Evolutionary conservation across 1,140 invertebrate species (phyloP), one percentile per base, ranked within the genome.

Genomic region (Nephotettix cincticeps): DNA sequence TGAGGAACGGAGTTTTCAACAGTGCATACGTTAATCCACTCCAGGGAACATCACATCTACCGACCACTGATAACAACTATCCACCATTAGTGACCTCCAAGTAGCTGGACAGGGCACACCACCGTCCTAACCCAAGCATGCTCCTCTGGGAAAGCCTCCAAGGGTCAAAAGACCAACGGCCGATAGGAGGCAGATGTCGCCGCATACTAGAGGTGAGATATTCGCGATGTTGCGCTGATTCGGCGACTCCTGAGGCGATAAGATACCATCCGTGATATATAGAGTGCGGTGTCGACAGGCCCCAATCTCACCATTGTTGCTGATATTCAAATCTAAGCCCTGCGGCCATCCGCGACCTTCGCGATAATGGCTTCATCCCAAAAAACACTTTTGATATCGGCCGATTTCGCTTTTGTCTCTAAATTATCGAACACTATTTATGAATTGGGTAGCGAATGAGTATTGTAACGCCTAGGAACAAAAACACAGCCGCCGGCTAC

Each of bases 251-350:
- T 25, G 4, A 25, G 56, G 56, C 25, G 56, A 61, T 61, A 61
- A 61, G 56, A 61, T 61, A 61, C 9, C 23, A 29, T 61, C 56
- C 28, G 56, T 61, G 56, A 61, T 61, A 61, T 61, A 61, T 61
- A 61, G 56, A 61, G 21, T 6, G 56, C 28, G 27, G 56, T 61
- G 56, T 61, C 21, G 56, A 61, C 56, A 61, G 56, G 47, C 47
- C 56, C 56, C n/a, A 61, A 61, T 61, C 56, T 29, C 23, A 27
- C 56, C 56, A 61, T 61, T 61, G 56, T 61, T 61, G 47, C 23
- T 25, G 56, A 61, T 61, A 61, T 61, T 61, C 56, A 61, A 61
- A 61, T 61, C 56, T 61, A 61, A 4, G 6, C 21, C 56, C 56
- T 25, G 21, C 21, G 25, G 56, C 21, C 21, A 25, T 9, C 9